These are phyloP conservation scores for Drosophila atroscutellata DNA, from an alignment of 2,888 invertebrate species.

Conservation along the genomic window DNA sequence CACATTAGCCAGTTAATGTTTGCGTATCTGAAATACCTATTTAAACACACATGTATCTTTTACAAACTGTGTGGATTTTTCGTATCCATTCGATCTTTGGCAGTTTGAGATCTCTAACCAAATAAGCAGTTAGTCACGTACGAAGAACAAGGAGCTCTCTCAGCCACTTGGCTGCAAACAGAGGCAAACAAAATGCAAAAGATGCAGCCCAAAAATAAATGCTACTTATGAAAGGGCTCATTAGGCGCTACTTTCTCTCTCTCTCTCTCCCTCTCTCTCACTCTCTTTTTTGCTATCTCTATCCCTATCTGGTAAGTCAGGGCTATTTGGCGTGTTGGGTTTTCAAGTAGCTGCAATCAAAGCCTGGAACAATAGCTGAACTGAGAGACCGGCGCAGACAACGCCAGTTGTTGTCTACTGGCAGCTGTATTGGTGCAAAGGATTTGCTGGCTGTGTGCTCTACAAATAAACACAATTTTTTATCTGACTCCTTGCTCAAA, in stretches of 20 bases:
- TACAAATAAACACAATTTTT: neutral
- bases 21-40: neutral
- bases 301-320: constrained; percentile 11
- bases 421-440: constrained; percentile 75
- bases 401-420: constrained; percentile 15
- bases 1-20: neutral
- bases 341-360: constrained; percentile 75
- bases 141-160: neutral
- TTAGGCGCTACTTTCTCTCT: constrained; percentile 35
- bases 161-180: constrained; percentile 39
- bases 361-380: constrained; percentile 53
- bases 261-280: neutral
- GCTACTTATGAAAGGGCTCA: constrained; percentile 67
- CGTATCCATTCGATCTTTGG: constrained; percentile 27
- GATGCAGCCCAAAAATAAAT: constrained; percentile 70
- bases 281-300: neutral
- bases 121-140: constrained; percentile 67
- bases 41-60: constrained; percentile 1
- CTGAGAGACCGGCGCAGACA: constrained; percentile 23
- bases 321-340: constrained; percentile 39
- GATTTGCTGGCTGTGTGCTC: constrained; percentile 51
- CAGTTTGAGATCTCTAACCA: constrained; percentile 42
- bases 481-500: constrained; percentile 4
- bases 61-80: constrained; percentile 18
- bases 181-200: constrained; percentile 43